Base-by-base conservation (phyloP, 2,888 invertebrate species). In the Cephonodes hylas region DNA sequence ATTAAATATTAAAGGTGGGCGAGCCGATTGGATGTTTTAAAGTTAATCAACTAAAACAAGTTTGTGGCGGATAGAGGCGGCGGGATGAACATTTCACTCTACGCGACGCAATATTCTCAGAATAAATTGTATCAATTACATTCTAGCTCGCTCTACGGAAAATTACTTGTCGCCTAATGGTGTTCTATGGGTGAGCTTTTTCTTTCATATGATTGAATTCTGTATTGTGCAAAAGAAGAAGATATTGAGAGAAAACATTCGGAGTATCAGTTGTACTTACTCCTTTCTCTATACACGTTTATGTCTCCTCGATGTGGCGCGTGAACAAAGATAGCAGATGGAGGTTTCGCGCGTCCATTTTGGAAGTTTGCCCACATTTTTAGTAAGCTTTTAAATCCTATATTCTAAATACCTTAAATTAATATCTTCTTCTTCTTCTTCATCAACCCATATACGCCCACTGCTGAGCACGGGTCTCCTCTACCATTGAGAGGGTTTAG, bases 1-100 rank as follows among this genome's bases (percentile, higher is more conserved):
- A 53, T 53, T 53, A 53, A 53, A 53, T 53, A 53, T 53, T 53
- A 53, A 53, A 53, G 53, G 53, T 53, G 53, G 31, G 18, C 18
- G 31, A n/a, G 31, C 31, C 53, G 53, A 53, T 53, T 53, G 53
- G 53, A 53, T 53, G 31, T 8, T 53, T 53, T 53, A 53, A 53
- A 53, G 31, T 53, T 53, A 53, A 53, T 53, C 53, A 53, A 53
- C 31, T 53, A 53, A 53, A 53, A 27, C 27, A 31, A 53, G 27
- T 53, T 53, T 15, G 25, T n/a, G 27, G 53, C 15, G 15, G 53
- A 53, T 31, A 31, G 31, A 53, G 25, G 15, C 15, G 4, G 27
- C 25, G 15, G n/a, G n/a, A n/a, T n/a, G n/a, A n/a, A n/a, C n/a
- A n/a, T n/a, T n/a, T n/a, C n/a, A n/a, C n/a, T n/a, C n/a, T n/a